Evolutionary conservation across 2,797 vertebrate genomes (phyloP), one percentile per base, ranked within the genome.

Genomic region (Xyrichtys novacula): DNA sequence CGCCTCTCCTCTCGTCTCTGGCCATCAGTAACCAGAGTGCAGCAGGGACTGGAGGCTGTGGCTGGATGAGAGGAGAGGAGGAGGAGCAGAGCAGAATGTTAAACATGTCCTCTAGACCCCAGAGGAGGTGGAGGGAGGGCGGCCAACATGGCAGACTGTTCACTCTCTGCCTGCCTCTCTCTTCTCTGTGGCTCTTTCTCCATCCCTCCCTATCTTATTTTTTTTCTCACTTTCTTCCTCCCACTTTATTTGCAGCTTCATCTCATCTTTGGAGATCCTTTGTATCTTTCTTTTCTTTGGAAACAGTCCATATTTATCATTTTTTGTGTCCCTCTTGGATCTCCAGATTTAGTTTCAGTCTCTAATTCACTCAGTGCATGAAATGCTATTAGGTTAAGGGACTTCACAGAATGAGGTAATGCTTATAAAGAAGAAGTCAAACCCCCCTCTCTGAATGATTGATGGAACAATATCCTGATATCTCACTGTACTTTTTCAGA

Each of bases 101-200:
- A 93, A 93, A 89, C 79, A 87, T 89, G 92, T 93, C 92, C 92
- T 92, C 88, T 89, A 86, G 79, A 90, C 84, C 87, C 83, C 74
- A 78, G 85, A 86, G 83, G 81, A 85, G 71, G 90, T 88, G 82
- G 86, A 80, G 64, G 74, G 73, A 83, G 84, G 81, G 78, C 71
- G 75, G 88, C 84, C 85, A 88, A 81, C 85, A 85, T 78, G 86
- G 85, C 83, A 85, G 81, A 74, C 80, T 78, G 59, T 66, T 78
- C 74, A 57, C 61, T 73, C 65, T 64, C 67, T 65, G 38, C 36
- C 67, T 65, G 32, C 31, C 55, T 60, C 69, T 53, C 72, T 65
- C 43, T 70, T 34, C 64, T 73, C 78, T 54, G 5, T 43, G 70
- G 67, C 54, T 76, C 44, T 11, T 6, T 65, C 26, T 71, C 60